Evolutionary conservation across 2,797 vertebrate species (phyloP).

Genomic region (Gastrophryne carolinensis): DNA sequence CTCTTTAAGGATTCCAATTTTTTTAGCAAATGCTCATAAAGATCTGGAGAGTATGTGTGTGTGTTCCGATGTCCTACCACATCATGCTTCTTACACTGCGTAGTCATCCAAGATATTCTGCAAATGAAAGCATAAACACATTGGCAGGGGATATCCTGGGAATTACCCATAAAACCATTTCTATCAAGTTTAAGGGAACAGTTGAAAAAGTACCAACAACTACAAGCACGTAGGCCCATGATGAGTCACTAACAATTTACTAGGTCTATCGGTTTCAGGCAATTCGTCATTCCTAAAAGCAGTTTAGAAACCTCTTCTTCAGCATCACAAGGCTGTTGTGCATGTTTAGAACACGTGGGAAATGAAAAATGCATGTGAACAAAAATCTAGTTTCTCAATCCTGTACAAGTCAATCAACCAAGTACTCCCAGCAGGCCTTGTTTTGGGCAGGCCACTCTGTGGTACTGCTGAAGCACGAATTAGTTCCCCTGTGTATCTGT

Average conservation of each 20-base stretch:
- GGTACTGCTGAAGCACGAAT: too few relatives aligned
- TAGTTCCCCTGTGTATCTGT: too few relatives aligned
- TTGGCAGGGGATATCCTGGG: constrained; percentile 23
- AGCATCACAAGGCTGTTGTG: background rate
- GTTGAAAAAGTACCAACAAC: background rate
- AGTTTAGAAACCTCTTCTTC: background rate
- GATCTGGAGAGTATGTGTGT: too few relatives aligned
- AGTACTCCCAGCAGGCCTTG: too few relatives aligned
- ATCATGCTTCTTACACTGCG: constrained; percentile 5
- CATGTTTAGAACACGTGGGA: background rate
- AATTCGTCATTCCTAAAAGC: background rate
- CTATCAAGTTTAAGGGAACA: background rate
- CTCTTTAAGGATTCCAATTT: too few relatives aligned
- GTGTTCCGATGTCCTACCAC: too few relatives aligned
- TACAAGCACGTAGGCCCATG: constrained; percentile 3
- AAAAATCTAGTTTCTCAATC: too few relatives aligned
- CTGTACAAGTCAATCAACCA: too few relatives aligned
- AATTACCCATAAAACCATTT: constrained; percentile 17
- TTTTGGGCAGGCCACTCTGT: too few relatives aligned
- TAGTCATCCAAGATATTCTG: constrained; percentile 17
- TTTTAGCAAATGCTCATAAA: too few relatives aligned
- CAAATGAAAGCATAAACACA: constrained; percentile 30
- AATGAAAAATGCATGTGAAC: too few relatives aligned
- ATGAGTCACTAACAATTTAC: background rate
- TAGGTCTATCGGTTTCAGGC: background rate